Evolutionary conservation across 2,113 vertebrate species (phyloP).

Genomic region (Dasyprocta punctata): DNA sequence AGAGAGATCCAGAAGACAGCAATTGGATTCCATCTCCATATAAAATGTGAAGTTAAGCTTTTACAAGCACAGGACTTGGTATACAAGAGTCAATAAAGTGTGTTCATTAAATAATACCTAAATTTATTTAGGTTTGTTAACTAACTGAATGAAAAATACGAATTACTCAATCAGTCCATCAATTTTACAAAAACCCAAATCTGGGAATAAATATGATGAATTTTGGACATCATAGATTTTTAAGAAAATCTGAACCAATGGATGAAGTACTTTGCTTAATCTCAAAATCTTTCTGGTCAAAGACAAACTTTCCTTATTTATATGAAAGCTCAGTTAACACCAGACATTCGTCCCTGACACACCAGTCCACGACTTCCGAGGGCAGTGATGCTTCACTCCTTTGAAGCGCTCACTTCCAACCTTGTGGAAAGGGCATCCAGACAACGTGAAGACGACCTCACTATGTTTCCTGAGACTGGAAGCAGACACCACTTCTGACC

Average conservation of each 20-base stretch:
- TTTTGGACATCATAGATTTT: not conserved
- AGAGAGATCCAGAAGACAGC: rapidly evolving
- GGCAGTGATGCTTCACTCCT: not conserved
- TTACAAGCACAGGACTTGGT: not conserved
- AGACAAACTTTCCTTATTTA: not conserved
- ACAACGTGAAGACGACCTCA: not conserved
- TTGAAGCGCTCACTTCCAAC: not conserved
- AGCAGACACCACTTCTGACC: not conserved
- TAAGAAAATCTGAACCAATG: not conserved
- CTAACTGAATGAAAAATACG: not conserved
- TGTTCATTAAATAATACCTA: not conserved
- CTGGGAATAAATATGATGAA: not conserved
- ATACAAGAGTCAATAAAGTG: not conserved
- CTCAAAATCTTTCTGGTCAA: not conserved
- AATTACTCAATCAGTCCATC: not conserved
- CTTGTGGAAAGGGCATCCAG: not conserved
- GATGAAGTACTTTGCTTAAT: not conserved
- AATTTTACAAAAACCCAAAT: not conserved
- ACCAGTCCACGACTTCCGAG: not conserved
- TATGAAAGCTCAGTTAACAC: not conserved
- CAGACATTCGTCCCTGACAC: not conserved
- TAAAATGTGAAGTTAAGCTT: not conserved
- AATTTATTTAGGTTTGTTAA: not conserved
- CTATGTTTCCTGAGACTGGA: not conserved
- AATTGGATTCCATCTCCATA: not conserved